Percentiles rank a stretch among this genome's conserved stretches.
phyloP scores from a whole-genome alignment of 1,140 invertebrate species.

The Neodiprion fabricii region DNA sequence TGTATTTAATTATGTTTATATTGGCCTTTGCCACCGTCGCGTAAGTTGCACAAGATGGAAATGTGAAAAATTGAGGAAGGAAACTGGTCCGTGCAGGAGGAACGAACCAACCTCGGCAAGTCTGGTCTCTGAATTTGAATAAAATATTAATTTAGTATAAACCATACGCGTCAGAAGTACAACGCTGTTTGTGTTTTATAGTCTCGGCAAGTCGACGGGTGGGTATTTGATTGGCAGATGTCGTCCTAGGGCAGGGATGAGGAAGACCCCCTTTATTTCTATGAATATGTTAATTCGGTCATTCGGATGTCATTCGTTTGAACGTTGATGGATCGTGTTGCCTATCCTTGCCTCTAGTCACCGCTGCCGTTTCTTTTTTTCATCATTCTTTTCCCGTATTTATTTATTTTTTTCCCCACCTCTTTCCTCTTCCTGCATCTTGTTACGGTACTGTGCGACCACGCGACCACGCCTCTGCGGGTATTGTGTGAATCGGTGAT shows the following conservation, averaged over 20 bases:
- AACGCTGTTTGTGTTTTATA: neutral
- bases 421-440: too few species aligned
- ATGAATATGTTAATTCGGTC: slow-evolving; percentile 4
- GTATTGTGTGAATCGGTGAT: neutral
- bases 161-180: neutral
- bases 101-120: neutral
- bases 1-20: neutral
- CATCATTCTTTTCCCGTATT: too few species aligned
- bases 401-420: too few species aligned
- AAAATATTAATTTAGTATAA: neutral
- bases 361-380: too few species aligned
- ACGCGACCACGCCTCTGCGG: too few species aligned
- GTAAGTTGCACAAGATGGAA: neutral
- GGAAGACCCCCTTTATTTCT: neutral
- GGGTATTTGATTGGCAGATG: slow-evolving; percentile 7
- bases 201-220: neutral
- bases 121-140: neutral
- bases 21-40: neutral
- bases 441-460: too few species aligned
- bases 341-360: too few species aligned
- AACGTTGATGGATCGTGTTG: too few species aligned
- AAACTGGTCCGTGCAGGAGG: neutral
- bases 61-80: neutral
- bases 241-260: neutral
- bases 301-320: neutral